Base-by-base conservation (phyloP, 2,888 invertebrate genomes). In the Caenorhabditis wallacei region DNA sequence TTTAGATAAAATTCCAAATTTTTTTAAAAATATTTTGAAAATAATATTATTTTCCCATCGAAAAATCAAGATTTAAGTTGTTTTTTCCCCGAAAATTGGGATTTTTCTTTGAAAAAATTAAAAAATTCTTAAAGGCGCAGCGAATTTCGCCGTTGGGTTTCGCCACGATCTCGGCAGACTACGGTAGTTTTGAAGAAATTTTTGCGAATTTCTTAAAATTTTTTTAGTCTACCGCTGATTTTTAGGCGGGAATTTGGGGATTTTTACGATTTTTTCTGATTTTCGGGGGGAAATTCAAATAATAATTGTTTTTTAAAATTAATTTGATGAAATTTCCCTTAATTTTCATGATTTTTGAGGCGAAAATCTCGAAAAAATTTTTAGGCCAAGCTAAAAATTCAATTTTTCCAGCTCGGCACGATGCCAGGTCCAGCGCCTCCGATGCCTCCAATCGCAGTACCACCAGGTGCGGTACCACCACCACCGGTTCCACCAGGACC, bases 401-500 rank as follows among this genome's bases (percentile, higher is more conserved):
- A 0, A 10, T 26, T 35, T 18, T 57, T 35, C 18, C 57, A 57
- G 16, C 30, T 30, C 30, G 30, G 8, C 3, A 43, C 61, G 11
- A 24, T 35, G 22, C 71, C 59, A 13, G 43, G 26, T 16, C 70
- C 70, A n/a, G 66, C 72, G 40, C n/a, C 18, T 22, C 76, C 51
- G 13, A 37, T 46, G 40, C n/a, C 18, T 22, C 76, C 51, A 13
- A 37, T 46, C 16, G 22, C 76, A 22, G 53, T 51, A 20, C 56
- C 76, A 30, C 57, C 64, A 1, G 48, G 46, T n/a, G 26, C 24
- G 4, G 1, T 30, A n/a, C 76, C 68, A 26, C 78, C 78, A 5
- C 43, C 61, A 8, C 61, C 76, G 2, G 20, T 48, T 40, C 75
- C 75, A 30, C 76, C 76, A 20, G 69, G 26, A 3, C 30, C 30